Percentiles rank a stretch among this genome's conserved stretches.
These are phyloP conservation scores for Agrypnus murinus DNA, from an alignment of 2,888 invertebrate species.

Conservation along the genomic window DNA sequence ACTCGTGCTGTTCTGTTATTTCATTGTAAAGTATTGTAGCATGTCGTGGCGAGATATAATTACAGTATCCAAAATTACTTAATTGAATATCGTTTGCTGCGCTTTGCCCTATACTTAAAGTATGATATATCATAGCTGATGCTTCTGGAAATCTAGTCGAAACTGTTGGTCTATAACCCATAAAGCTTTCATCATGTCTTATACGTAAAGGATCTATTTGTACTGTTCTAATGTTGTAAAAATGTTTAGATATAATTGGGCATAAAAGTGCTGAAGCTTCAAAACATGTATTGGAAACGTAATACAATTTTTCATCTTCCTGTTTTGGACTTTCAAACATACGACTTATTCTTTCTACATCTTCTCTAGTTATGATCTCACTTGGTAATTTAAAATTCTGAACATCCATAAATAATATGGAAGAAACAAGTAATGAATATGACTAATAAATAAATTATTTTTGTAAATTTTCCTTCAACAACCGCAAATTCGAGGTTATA, in stretches of 20 bases:
- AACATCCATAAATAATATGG: too few relatives aligned
- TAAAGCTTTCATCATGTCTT: slow-evolving; percentile 69
- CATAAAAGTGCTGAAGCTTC: slow-evolving; percentile 79
- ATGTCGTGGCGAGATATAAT: slow-evolving; percentile 82
- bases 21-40: slow-evolving; percentile 90
- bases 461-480: too few relatives aligned
- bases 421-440: too few relatives aligned
- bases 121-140: slow-evolving; percentile 79
- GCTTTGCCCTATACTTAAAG: slow-evolving; percentile 82
- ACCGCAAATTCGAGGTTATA: too few relatives aligned
- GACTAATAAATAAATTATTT: too few relatives aligned
- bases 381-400: slow-evolving; percentile 72
- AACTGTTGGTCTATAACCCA: slow-evolving; percentile 68
- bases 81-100: slow-evolving; percentile 77
- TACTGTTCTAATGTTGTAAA: slow-evolving; percentile 65
- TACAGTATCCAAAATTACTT: slow-evolving; percentile 79
- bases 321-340: slow-evolving; percentile 68
- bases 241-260: slow-evolving; percentile 74
- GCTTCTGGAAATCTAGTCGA: slow-evolving; percentile 69
- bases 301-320: background rate
- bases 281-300: slow-evolving; percentile 61
- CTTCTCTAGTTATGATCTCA: slow-evolving; percentile 76
- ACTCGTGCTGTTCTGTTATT: slow-evolving; percentile 86
- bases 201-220: slow-evolving; percentile 68
- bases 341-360: slow-evolving; percentile 70